Evolutionary conservation across 2,113 vertebrate genomes (phyloP).

Genomic region (Azemiops feae): DNA sequence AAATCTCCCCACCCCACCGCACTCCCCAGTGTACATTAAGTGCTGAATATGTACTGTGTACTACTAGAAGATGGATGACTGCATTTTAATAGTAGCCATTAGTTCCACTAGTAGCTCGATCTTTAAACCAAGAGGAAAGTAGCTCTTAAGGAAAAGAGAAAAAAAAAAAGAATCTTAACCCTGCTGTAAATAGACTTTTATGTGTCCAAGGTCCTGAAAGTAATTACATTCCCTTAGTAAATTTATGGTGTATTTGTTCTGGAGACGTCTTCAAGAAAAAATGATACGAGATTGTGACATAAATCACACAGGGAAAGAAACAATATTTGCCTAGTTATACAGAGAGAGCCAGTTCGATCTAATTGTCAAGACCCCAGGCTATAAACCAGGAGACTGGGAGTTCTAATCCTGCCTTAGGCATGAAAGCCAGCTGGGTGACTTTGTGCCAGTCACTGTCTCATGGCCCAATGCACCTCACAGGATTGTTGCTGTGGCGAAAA

Average conservation of each 20-base stretch:
- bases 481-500: background rate
- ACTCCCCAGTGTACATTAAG: background rate
- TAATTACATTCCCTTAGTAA: background rate
- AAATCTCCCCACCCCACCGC: background rate
- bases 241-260: background rate
- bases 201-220: background rate
- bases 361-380: background rate
- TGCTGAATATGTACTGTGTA: background rate
- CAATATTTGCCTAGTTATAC: slow-evolving; percentile 22
- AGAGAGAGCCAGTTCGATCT: slow-evolving; percentile 2
- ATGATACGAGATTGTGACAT: slow-evolving; percentile 1
- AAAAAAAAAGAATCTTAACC: too few relatives aligned
- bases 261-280: background rate
- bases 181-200: background rate
- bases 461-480: background rate
- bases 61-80: background rate
- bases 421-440: background rate
- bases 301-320: slow-evolving; percentile 49
- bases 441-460: background rate
- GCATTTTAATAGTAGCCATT: background rate
- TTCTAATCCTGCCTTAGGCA: background rate
- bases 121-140: background rate
- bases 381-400: background rate
- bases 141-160: background rate
- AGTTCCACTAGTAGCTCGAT: background rate